Base-by-base conservation (phyloP, 2,113 vertebrate species). In the Crypturellus undulatus region DNA sequence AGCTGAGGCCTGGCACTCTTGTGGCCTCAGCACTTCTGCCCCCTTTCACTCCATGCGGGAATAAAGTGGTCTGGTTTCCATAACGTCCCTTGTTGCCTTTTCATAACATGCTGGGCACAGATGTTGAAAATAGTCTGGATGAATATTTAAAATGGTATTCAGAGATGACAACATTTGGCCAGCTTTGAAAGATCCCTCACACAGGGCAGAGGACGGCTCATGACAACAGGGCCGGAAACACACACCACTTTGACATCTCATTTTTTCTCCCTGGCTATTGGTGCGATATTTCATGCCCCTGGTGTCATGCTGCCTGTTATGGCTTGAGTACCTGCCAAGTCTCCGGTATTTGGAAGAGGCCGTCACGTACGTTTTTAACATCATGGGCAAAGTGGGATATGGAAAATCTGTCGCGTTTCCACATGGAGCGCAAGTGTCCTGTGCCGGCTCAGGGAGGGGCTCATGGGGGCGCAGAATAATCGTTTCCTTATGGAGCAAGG, bases 61-160 rank as follows among this genome's bases (percentile, higher is more conserved):
- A 92, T 73, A 79, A 40, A 95, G 82, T 12, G 72, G 84, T 96
- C 96, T 95, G 94, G 92, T 95, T 97, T 96, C 95, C 84, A 93
- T 89, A 96, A 95, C 51, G 11, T 77, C 84, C 92, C 85, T 81
- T 77, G 76, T 64, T 95, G 90, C 89, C 84, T 79, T 95, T 93
- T 94, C 93, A 84, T 83, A 94, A 95, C 96, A 90, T 88, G 89
- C 90, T 0, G 72, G 93, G 92, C 94, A 77, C 94, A 94, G 89
- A 92, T 95, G 94, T 96, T 94, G 90, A 94, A 96, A 96, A 95
- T 52, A 94, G 89, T 80, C 73, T 76, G 94, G 91, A 94, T 96
- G 91, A 94, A 95, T 90, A 87, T 95, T 96, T 96, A 95, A 94
- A 95, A 92, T 82, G 88, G 89, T 94, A 94, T 96, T 93, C 92